Base-by-base conservation (phyloP, 2,888 invertebrate genomes). In the Baronia brevicornis region DNA sequence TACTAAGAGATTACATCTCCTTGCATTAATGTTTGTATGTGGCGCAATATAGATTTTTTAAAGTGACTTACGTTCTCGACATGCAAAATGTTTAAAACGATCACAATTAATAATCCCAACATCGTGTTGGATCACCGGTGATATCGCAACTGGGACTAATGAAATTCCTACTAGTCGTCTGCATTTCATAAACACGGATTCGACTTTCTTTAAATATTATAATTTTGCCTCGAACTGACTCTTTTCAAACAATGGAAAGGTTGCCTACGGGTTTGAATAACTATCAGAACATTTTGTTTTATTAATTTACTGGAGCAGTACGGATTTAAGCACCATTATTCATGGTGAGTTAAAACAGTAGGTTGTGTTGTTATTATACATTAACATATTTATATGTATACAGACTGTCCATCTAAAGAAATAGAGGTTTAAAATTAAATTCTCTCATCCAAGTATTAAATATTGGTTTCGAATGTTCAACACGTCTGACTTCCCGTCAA, bases 181-280 rank as follows among this genome's bases (percentile, higher is more conserved):
- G 28, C 11, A 45, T 54, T 71, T 71, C 65, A 54, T 60, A 71
- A 77, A 75, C 65, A 66, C 30, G 36, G 33, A 33, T 26, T 49
- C 47, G n/a, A 26, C 39, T 52, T 49, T 38, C 50, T 44, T 48
- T 48, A 46, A 60, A 68, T 60, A 47, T 40, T 63, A 64, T 55
- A 50, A 42, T 49, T 48, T 39, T 39, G 49, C 37, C 44, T 52
- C 45, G 61, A 67, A 66, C 23, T 41, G 33, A 8, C 27, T 40
- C 35, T 49, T 70, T 57, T 65, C 51, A 58, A 54, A 54, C 41
- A 42, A 25, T 26, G n/a, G n/a, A n/a, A n/a, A n/a, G n/a, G n/a
- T n/a, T n/a, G n/a, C n/a, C n/a, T n/a, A n/a, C n/a, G n/a, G n/a
- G n/a, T n/a, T n/a, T n/a, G n/a, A n/a, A n/a, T n/a, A n/a, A n/a